These are phyloP conservation scores for Lycaon pictus DNA, from an alignment of 2,113 vertebrate species.

Conservation along the genomic window DNA sequence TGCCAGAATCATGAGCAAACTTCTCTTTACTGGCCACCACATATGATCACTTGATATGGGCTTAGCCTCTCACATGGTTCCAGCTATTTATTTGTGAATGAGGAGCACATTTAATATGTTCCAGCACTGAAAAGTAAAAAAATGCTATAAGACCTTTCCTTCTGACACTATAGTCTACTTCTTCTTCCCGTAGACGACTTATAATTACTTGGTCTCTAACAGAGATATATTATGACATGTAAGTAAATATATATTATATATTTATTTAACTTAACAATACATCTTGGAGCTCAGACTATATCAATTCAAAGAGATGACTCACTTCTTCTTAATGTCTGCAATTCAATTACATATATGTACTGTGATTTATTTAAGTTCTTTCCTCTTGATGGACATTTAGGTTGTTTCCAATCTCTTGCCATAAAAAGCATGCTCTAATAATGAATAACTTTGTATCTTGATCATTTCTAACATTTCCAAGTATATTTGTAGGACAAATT, in stretches of 20 bases:
- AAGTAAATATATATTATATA: constrained; percentile 5
- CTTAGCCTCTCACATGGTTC: background rate
- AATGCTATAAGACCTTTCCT: background rate
- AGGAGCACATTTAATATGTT: background rate
- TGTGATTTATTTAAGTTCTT: constrained; percentile 46
- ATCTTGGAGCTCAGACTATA: background rate
- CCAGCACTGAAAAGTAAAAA: background rate
- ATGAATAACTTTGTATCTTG: background rate
- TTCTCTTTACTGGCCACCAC: background rate
- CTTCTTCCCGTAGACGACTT: background rate
- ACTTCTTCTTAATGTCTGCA: background rate
- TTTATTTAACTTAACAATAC: background rate
- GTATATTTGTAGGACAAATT: background rate
- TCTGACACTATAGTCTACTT: background rate
- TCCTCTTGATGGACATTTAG: background rate
- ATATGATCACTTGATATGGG: too few relatives aligned
- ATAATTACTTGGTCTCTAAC: background rate
- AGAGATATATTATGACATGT: background rate
- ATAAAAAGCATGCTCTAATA: background rate
- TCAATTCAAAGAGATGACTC: background rate
- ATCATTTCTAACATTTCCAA: background rate
- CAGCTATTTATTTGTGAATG: background rate
- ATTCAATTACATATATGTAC: background rate
- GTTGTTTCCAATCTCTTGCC: background rate
- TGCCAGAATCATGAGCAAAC: background rate